These are phyloP conservation scores for Clanis bilineata DNA, from an alignment of 2,888 invertebrate genomes.

Conservation along the genomic window DNA sequence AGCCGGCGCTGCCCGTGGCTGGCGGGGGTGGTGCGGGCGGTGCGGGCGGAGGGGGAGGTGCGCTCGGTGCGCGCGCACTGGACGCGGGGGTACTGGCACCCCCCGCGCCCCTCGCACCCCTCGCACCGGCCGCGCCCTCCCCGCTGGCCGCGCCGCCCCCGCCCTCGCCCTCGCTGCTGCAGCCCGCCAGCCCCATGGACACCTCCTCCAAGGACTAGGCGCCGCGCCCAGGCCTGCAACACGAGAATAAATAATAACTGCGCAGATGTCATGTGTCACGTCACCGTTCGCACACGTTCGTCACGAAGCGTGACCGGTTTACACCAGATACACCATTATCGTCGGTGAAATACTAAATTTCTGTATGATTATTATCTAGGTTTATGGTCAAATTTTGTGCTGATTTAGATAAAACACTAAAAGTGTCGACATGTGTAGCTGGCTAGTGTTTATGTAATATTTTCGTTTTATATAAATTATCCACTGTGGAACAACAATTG, in stretches of 20 bases:
- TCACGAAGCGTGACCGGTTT: constrained; percentile 4
- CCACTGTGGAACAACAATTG: background rate
- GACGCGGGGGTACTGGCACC: constrained; percentile 31
- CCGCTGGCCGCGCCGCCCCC: constrained; percentile 26
- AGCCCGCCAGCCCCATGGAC: constrained; percentile 89
- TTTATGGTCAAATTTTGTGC: background rate
- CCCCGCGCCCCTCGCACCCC: constrained; percentile 31
- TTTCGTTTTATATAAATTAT: background rate
- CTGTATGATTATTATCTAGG: background rate
- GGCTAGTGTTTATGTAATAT: background rate
- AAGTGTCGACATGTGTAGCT: background rate
- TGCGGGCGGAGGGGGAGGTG: constrained; percentile 34
- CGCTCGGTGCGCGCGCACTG: constrained; percentile 29
- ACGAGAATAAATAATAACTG: background rate
- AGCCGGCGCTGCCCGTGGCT: constrained; percentile 89
- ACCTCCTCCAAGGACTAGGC: constrained; percentile 84
- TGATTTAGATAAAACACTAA: background rate
- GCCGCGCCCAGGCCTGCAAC: background rate
- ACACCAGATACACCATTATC: constrained; percentile 2
- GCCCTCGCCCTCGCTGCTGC: constrained; percentile 57
- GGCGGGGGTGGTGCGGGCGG: constrained; percentile 41
- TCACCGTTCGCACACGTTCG: background rate
- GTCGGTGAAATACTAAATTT: background rate
- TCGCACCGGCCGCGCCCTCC: constrained; percentile 26
- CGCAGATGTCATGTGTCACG: background rate